Evolutionary conservation across 30 jellyfish, hydroid and myxozoan genomes (phyloP).

Genomic region (Clytia hemisphaerica): DNA sequence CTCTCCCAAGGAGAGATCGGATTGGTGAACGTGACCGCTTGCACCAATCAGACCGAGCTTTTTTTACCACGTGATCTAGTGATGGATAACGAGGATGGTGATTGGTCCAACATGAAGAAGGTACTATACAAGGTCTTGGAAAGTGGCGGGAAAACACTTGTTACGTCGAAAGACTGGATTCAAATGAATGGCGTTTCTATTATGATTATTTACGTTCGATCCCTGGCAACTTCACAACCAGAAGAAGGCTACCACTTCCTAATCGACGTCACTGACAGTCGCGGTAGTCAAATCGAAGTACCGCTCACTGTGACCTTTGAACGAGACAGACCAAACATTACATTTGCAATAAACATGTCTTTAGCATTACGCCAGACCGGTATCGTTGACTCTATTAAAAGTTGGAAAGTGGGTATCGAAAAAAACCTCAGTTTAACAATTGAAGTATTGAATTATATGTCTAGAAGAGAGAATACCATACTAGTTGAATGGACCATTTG

Average conservation of each 20-base stretch:
- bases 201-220: background rate
- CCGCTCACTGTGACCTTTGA: background rate
- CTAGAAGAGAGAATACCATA: no score
- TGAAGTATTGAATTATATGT: no score
- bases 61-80: slow-evolving; percentile 4
- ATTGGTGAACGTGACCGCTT: no score
- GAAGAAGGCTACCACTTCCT: slow-evolving; percentile 16
- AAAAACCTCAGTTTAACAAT: no score
- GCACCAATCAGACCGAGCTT: no score
- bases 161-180: slow-evolving; percentile 4
- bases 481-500: no score
- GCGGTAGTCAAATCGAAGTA: background rate
- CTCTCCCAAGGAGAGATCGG: no score
- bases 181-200: slow-evolving; percentile 8
- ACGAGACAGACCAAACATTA: background rate
- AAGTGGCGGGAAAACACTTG: background rate
- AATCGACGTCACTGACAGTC: slow-evolving; percentile 13
- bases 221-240: slow-evolving; percentile 6
- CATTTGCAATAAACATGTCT: background rate
- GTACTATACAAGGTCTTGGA: slow-evolving; percentile 2
- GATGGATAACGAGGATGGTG: slow-evolving; percentile 21
- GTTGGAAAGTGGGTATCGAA: no score
- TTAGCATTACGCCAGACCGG: no score
- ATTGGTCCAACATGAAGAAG: background rate
- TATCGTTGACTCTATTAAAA: no score